Conservation (phyloP, 2,797 vertebrate genomes). For the Pseudochirops corinnae region DNA sequence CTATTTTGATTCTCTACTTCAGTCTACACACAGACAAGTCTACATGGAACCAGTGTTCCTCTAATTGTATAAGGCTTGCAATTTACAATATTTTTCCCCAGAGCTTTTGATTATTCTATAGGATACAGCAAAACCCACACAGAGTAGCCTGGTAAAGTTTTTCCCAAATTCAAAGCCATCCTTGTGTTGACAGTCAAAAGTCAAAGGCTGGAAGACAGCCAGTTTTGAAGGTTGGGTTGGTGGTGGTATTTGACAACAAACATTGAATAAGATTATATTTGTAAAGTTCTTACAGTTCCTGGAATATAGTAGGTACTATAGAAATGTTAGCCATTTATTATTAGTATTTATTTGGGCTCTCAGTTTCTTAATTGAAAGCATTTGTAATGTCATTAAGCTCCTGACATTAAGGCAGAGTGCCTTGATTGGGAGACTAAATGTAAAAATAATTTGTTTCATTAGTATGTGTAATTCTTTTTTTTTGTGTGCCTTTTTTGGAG, state of each 20-base stretch:
- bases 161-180: not conserved
- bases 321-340: not conserved
- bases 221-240: not conserved
- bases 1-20: conserved; percentile 20
- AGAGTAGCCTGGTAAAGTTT: not conserved
- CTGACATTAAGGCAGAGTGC: not conserved
- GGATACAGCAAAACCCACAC: not conserved
- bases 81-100: conserved; percentile 13
- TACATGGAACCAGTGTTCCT: conserved; percentile 1
- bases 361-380: conserved; percentile 1
- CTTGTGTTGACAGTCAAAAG: not conserved
- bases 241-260: not conserved
- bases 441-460: not conserved
- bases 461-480: not conserved
- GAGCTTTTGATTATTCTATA: conserved; percentile 34
- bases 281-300: not conserved
- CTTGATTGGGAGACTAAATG: not conserved
- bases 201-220: not conserved
- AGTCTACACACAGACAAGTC: conserved; percentile 17
- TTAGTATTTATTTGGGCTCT: conserved; percentile 25
- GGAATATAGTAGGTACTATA: not conserved
- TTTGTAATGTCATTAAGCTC: conserved; percentile 8
- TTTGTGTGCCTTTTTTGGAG: too few relatives aligned
- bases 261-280: not conserved
- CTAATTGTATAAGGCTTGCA: conserved; percentile 22